Percentiles rank a stretch among this genome's conserved stretches.
These are phyloP conservation scores for Rhopalosiphum padi DNA, from an alignment of 1,140 invertebrate species.

Conservation along the genomic window DNA sequence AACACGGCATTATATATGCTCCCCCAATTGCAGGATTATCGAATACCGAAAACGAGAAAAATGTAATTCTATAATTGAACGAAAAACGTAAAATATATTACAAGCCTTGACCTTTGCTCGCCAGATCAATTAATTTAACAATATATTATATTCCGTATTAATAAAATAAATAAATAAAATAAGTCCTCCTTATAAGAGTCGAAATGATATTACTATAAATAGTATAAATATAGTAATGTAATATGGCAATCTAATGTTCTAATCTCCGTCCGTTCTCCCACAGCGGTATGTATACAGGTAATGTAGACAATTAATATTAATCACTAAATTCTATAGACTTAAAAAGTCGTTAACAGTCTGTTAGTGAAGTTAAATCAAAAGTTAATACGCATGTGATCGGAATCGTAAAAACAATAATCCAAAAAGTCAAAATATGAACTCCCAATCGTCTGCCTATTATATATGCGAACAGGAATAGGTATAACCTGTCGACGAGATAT, in stretches of 20 bases:
- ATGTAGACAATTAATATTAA: not conserved
- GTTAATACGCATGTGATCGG: not conserved
- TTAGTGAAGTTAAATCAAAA: not conserved
- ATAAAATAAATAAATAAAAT: not conserved
- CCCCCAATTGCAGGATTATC: not conserved
- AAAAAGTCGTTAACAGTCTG: not conserved
- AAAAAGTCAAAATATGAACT: not conserved
- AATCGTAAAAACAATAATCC: not conserved
- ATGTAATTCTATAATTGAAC: not conserved
- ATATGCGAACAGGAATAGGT: not conserved
- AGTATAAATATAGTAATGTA: too few species aligned
- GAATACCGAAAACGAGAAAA: not conserved
- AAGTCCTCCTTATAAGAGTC: not conserved
- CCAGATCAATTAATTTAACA: not conserved
- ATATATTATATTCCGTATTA: not conserved
- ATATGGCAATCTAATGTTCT: not conserved
- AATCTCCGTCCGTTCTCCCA: not conserved
- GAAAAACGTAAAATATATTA: not conserved
- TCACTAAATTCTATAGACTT: not conserved
- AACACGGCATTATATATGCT: not conserved
- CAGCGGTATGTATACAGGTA: not conserved
- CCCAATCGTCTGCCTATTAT: too few species aligned
- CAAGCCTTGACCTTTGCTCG: not conserved
- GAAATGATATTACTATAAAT: not conserved
- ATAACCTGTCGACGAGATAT: too few species aligned